phyloP scores from a whole-genome alignment of 2,797 vertebrate genomes.

The Rhodeus uyekii region DNA sequence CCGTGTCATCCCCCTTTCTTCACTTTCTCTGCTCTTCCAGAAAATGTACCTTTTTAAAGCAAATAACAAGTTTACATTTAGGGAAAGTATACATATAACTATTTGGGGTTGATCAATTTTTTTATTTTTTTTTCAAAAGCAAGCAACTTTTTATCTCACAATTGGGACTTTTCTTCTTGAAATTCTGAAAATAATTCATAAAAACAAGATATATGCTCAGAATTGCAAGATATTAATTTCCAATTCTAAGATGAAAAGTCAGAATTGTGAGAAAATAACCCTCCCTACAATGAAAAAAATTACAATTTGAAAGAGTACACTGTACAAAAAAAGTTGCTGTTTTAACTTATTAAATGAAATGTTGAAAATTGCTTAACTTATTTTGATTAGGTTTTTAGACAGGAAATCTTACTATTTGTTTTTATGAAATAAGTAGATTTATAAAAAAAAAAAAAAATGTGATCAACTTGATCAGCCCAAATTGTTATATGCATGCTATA shows the following conservation, averaged over 20 bases:
- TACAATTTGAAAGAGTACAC: too few species aligned
- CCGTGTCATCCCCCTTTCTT: constrained; percentile 3
- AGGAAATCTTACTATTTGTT: too few species aligned
- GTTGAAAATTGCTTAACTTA: too few species aligned
- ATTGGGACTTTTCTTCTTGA: too few species aligned
- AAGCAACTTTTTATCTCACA: not conserved
- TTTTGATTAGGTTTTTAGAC: too few species aligned
- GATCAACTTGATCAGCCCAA: not conserved
- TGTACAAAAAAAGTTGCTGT: too few species aligned
- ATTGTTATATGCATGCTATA: not conserved
- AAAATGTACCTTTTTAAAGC: not conserved
- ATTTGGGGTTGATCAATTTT: not conserved
- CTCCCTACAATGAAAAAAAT: too few species aligned
- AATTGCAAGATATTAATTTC: not conserved
- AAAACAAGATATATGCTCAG: not conserved
- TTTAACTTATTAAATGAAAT: too few species aligned
- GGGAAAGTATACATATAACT: not conserved
- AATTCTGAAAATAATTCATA: accelerated
- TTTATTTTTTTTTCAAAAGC: not conserved
- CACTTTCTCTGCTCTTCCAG: not conserved
- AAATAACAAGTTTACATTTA: not conserved
- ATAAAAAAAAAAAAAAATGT: not conserved
- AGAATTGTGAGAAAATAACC: too few species aligned
- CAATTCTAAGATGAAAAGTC: not conserved
- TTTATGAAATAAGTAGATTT: too few species aligned